Base-by-base conservation (phyloP, 92 coral and sea anemone genomes). In the Umimayanthus chanpuru region DNA sequence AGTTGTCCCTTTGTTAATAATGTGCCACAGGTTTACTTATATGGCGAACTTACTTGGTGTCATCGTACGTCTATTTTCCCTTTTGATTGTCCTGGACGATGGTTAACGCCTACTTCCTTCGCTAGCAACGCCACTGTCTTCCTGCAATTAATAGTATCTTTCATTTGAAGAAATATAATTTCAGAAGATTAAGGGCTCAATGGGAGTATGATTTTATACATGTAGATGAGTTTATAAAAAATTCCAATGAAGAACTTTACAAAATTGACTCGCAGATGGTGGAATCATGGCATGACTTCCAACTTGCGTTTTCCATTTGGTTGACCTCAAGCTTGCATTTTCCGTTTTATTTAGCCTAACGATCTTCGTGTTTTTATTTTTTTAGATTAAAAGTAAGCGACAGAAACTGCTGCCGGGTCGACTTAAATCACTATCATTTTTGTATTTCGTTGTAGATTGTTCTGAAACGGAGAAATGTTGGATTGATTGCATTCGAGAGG, bases 401-500 rank as follows among this genome's bases (percentile, higher is more conserved):
- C 21, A 20, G 2, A 9, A 39, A 3, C 16, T 71, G 36, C 23
- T 14, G n/a, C 44, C 9, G 4, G 4, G 23, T 32, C 9, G 12
- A 71, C 12, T 71, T 9, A 73, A 73, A 11, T 73, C 23, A 15
- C 41, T 30, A 4, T 9, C 36, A 11, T 16, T 73, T 73, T 30
- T 73, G 21, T 78, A 4, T 49, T 21, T 78, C 23, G 66, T 56
- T 80, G 28, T 7, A 15, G 40, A 29, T 30, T 80, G 4, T 55
- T 80, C 20, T 55, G 10, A 7, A 55, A 32, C 49, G 32, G 84
- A 80, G 16, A 9, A 32, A 5, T 30, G 15, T 55, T 80, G 84
- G 84, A 80, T 58, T 55, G 84, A 80, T 30, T 18, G n/a, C 44
- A 2, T 80, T 80, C 67, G 71, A 18, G 26, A 80, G 21, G 36